phyloP scores from a whole-genome alignment of 2,888 invertebrate species.

The Drosophila conformis region DNA sequence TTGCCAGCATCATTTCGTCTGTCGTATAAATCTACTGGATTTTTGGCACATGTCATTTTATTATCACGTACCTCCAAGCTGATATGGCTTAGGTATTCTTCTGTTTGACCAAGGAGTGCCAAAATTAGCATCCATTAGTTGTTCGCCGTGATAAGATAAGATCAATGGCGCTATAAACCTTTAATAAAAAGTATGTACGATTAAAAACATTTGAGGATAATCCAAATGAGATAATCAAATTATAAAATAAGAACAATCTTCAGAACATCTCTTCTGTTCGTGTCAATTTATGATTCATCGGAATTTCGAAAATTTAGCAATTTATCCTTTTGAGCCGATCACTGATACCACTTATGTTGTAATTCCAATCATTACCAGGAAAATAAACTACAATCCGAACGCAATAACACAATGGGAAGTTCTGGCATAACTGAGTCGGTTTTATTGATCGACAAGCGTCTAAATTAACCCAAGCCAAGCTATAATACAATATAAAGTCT shows the following conservation, averaged over 20 bases:
- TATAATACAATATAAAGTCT: neutral
- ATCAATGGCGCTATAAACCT: neutral
- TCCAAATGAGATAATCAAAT: neutral
- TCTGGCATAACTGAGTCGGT: too few species aligned
- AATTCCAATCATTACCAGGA: neutral
- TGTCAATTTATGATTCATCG: neutral
- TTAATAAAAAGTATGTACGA: neutral
- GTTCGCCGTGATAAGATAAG: neutral
- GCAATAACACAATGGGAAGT: too few species aligned
- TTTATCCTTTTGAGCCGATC: neutral
- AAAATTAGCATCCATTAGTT: neutral
- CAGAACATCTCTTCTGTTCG: neutral
- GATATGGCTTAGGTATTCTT: constrained; percentile 7
- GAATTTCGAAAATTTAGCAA: neutral
- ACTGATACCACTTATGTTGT: neutral
- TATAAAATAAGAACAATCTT: neutral
- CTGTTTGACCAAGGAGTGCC: constrained; percentile 3
- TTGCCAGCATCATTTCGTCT: constrained; percentile 25
- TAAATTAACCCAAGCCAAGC: too few species aligned
- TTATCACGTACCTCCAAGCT: neutral
- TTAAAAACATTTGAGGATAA: neutral
- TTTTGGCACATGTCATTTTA: constrained; percentile 35
- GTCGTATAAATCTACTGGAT: constrained; percentile 26
- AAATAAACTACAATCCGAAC: neutral
- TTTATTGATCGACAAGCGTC: too few species aligned